Base-by-base conservation (phyloP, 2,888 invertebrate genomes). In the Drosophila imparisetae region DNA sequence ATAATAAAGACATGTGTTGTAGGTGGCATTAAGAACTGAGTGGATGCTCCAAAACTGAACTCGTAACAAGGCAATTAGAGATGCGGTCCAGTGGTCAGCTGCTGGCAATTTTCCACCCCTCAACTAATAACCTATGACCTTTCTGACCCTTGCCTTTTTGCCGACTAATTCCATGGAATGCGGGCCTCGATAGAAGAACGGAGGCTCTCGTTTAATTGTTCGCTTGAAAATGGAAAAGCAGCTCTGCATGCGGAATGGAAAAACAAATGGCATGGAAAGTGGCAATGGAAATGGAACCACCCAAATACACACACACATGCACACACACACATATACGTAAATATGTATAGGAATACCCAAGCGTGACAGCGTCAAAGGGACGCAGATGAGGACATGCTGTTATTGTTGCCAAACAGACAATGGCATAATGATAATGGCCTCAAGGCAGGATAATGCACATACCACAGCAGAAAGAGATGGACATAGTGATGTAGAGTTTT, bases 151-250 rank as follows among this genome's bases (percentile, higher is more conserved):
- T 54, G 71, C 61, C 62, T 15, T 21, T 30, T 30, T 81, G 71
- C 63, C 75, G 65, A 80, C 72, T 86, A 83, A 89, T 88, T 90
- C 81, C 30, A 62, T 78, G 86, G 89, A 86, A 90, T 85, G 90
- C 90, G 89, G 83, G 86, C 66, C 69, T 59, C 57, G 36, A 60
- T 54, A 27, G 27, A n/a, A 34, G 32, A 54, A 30, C 55, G 3
- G 45, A 63, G 61, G 30, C 27, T 36, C 36, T 36, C 55, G 38
- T 42, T 77, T 80, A 79, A 79, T 79, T 75, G 75, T 78, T 45
- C 40, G 50, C 64, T 57, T 48, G 45, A 49, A 62, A 78, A 55
- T 63, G 38, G 32, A 72, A 72, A 72, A 53, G 63, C 78, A 61
- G 63, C 75, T 62, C 58, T 68, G 65, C 62, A 72, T 63, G 70